Conservation (phyloP, 2,113 vertebrate species). For the Perognathus longimembris region DNA sequence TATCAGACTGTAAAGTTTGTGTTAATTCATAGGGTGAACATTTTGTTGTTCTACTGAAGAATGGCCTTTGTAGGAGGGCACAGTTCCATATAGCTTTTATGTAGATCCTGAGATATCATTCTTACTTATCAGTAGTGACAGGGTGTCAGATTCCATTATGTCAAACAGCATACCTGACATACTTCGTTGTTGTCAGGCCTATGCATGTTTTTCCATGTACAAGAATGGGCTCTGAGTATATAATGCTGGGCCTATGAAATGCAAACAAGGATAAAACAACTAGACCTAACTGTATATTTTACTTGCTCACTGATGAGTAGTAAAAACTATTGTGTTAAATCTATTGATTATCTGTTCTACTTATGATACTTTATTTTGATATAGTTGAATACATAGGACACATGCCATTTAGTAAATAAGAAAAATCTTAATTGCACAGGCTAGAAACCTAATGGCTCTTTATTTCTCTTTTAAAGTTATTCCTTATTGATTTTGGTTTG, state of each 20-base stretch:
- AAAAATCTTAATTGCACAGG: neutral
- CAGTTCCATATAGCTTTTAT: conserved; percentile 28
- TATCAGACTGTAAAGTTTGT: conserved; percentile 46
- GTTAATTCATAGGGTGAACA: conserved; percentile 29
- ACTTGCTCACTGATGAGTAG: conserved; percentile 59
- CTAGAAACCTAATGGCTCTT: conserved; percentile 80
- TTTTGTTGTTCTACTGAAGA: conserved; percentile 47
- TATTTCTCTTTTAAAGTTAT: conserved; percentile 93
- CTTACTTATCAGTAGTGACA: conserved; percentile 40
- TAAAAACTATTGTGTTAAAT: conserved; percentile 47
- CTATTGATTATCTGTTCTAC: conserved; percentile 56
- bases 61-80: conserved; percentile 9
- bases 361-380: conserved; percentile 61
- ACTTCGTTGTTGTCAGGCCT: neutral
- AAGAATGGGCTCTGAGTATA: conserved; percentile 19
- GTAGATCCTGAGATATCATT: conserved; percentile 33
- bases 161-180: conserved; percentile 34
- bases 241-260: conserved; percentile 40
- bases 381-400: conserved; percentile 53
- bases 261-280: conserved; percentile 29
- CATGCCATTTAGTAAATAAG: conserved; percentile 65
- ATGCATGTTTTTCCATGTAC: neutral
- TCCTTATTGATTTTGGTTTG: conserved; percentile 99
- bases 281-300: neutral
- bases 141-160: conserved; percentile 49